A percentile compares a stretch with the other conserved stretches of the same genome.
phyloP scores from a whole-genome alignment of 2,113 vertebrate genomes.

The Brienomyrus brachyistius region DNA sequence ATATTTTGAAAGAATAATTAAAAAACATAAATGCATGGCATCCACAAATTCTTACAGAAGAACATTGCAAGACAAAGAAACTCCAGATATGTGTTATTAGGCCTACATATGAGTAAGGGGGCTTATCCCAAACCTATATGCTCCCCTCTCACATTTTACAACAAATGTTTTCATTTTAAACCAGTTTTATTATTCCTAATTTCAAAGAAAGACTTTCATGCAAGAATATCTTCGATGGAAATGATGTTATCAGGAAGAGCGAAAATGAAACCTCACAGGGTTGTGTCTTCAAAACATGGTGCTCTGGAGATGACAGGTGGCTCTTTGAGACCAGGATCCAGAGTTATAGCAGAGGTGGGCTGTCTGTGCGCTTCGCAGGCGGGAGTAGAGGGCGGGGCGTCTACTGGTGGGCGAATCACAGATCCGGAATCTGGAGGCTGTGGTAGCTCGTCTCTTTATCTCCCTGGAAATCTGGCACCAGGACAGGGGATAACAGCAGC shows the following conservation, averaged over 20 bases:
- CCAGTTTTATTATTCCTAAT: not conserved
- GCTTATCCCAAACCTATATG: not conserved
- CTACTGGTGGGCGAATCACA: not conserved
- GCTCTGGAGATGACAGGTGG: not conserved
- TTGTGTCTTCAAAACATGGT: not conserved
- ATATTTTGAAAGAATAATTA: too few species aligned
- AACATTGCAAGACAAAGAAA: too few species aligned
- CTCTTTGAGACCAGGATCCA: not conserved
- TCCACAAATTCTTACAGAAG: not conserved
- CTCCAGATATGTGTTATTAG: too few species aligned
- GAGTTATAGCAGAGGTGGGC: not conserved
- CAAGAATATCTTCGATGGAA: not conserved
- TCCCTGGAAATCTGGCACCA: constrained; percentile 63
- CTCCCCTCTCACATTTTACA: not conserved
- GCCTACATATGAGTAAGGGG: not conserved
- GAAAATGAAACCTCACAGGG: not conserved
- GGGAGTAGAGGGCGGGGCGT: not conserved
- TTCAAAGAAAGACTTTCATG: not conserved
- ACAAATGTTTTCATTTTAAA: not conserved
- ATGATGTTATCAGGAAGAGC: not conserved
- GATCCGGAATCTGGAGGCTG: not conserved
- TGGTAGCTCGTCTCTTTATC: constrained; percentile 47
- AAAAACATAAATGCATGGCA: not conserved
- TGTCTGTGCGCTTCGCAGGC: not conserved
- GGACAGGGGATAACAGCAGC: constrained; percentile 59